Base-by-base conservation (phyloP, 2,797 vertebrate species). In the Pygocentrus nattereri region DNA sequence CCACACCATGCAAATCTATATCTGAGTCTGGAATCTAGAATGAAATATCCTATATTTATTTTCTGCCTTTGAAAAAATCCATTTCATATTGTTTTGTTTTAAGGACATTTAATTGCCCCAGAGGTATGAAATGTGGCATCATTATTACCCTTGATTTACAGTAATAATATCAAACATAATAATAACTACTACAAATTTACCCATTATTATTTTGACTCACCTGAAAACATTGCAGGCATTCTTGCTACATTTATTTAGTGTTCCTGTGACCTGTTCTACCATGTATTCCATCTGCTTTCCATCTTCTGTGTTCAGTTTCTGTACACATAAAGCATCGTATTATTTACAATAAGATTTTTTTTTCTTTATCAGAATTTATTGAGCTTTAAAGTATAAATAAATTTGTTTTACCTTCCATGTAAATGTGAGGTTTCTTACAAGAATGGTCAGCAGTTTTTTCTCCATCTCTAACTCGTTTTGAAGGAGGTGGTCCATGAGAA, bases 401-500 rank as follows among this genome's bases (percentile, higher is more conserved):
- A 56, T 15, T n/a, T 50, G 4, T 34, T 15, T 38, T 85, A 89
- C 87, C 0, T 85, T 82, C 85, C 86, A 88, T 38, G 86, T 73
- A 56, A 77, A 83, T 52, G 74, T 38, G n/a, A 87, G 82, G 50
- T 87, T 83, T 65, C 82, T 86, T 31, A 84, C 81, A 70, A 88
- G 74, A 1, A 88, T 68, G 23, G 18, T 82, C 5, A 87, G 69
- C 31, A 89, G 79, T 30, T 86, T 88, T 74, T 87, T 82, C 0
- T 89, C 84, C 50, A 89, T 82, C 16, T 78, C 41, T 0, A 61
- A 76, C 62, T 89, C 88, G 0, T 81, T 78, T 23, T 89, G 70
- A 41, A 89, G 81, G 31, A 89, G 82, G 71, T 89, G 82, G 56
- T 89, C 88, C n/a, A 89, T 81, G 52, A 89, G 83, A 54, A 88